Base-by-base conservation (phyloP, 2,888 invertebrate species). In the Clostera curtula region DNA sequence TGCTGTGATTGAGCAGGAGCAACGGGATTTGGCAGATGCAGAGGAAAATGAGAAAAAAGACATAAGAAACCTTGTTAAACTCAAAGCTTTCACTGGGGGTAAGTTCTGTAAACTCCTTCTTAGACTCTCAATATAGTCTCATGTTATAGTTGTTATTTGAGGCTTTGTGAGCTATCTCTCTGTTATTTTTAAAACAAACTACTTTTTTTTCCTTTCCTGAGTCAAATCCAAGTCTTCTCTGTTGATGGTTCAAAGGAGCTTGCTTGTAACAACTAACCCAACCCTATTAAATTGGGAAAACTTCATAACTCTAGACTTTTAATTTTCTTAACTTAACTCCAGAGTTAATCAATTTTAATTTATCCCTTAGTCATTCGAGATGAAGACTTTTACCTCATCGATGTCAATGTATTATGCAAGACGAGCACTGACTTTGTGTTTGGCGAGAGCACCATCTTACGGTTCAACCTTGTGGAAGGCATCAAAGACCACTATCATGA, bases 331-430 rank as follows among this genome's bases (percentile, higher is more conserved):
- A n/a, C n/a, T n/a, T n/a, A n/a, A n/a, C n/a, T n/a, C n/a, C n/a
- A n/a, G n/a, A n/a, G n/a, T n/a, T n/a, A n/a, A n/a, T n/a, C n/a
- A n/a, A n/a, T n/a, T n/a, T n/a, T n/a, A n/a, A n/a, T n/a, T n/a
- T 19, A 10, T 10, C 5, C 1, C 8, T 12, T 50, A 79, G 80
- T 40, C 11, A 53, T 73, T 5, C 19, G 56, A 0, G 50, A 60
- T 1, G 58, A 67, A 25, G 56, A 69, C 19, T 57, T 82, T 2
- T 80, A 59, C 15, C 0, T 82, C 1, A 73, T 83, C 35, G 80
- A 83, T 30, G 69, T 82, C 0, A 83, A 80, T 30, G 53, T 19
- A 6, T 71, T 54, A 31, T 82, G 80, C 34, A 56, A 63, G 18
- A 34, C 55, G 0, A 49, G 41, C 0, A 20, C 24, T 0, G 44